Conservation (phyloP, 1,140 invertebrate species). For the Probaryconus sp. region DNA sequence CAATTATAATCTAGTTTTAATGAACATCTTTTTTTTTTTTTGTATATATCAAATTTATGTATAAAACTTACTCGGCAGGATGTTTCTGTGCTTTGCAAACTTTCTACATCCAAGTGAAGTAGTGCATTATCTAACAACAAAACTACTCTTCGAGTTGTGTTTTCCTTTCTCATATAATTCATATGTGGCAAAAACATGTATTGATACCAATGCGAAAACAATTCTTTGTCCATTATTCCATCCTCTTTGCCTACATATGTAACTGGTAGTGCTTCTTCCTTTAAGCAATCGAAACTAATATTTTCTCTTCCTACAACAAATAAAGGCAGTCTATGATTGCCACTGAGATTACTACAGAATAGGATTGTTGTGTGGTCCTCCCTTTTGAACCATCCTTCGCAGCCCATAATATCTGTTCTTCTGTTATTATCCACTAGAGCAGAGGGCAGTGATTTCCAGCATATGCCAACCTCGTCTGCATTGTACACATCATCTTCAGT, state of each 20-base stretch:
- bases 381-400: slow-evolving; percentile 31
- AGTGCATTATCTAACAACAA: slow-evolving; percentile 36
- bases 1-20: no score
- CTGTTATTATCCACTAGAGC: not conserved
- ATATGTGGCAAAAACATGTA: slow-evolving; percentile 49
- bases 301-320: slow-evolving; percentile 40
- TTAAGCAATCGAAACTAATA: slow-evolving; percentile 28
- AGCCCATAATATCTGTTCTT: slow-evolving; percentile 25
- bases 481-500: slow-evolving; percentile 41
- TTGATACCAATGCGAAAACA: slow-evolving; percentile 50
- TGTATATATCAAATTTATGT: no score
- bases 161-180: slow-evolving; percentile 16
- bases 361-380: slow-evolving; percentile 26
- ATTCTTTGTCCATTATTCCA: slow-evolving; percentile 40
- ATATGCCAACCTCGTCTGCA: slow-evolving; percentile 27
- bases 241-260: slow-evolving; percentile 36
- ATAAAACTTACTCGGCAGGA: slow-evolving; percentile 31
- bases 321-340: slow-evolving; percentile 37
- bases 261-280: slow-evolving; percentile 31
- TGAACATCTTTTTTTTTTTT: no score
- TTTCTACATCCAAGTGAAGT: slow-evolving; percentile 35
- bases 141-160: slow-evolving; percentile 16
- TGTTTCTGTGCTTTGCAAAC: slow-evolving; percentile 24
- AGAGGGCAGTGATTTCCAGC: slow-evolving; percentile 23
- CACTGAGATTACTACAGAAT: slow-evolving; percentile 36